Conservation (phyloP, 2,113 vertebrate species). For the Alethe diademata region DNA sequence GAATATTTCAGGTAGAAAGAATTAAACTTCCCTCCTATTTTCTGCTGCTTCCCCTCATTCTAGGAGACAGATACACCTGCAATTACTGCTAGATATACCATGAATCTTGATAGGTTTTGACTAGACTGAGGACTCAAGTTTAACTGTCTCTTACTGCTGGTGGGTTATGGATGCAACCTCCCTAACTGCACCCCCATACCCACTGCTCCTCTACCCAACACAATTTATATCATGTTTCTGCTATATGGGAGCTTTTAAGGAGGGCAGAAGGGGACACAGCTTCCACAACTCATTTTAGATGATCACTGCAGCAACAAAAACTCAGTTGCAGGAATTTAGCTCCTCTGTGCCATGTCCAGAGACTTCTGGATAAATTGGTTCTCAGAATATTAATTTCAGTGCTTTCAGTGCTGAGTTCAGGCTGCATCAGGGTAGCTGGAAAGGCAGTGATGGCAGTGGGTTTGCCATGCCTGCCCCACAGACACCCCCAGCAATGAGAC, state of each 20-base stretch:
- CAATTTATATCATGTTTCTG: background rate
- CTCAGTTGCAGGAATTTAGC: background rate
- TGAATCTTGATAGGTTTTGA: background rate
- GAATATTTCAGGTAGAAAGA: background rate
- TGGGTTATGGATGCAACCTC: background rate
- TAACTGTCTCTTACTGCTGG: background rate
- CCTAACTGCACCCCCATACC: background rate
- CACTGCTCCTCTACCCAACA: background rate
- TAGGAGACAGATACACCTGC: background rate
- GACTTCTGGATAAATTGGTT: background rate
- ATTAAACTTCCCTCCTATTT: background rate
- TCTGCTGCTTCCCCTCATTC: background rate
- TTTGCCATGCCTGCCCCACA: background rate
- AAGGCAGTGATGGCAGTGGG: rapidly evolving
- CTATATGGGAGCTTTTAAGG: background rate
- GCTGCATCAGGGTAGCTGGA: background rate
- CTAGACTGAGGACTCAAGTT: background rate
- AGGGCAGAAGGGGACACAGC: background rate
- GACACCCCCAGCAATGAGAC: rapidly evolving
- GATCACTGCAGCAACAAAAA: conserved; percentile 15
- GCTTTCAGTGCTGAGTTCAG: background rate
- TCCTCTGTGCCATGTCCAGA: background rate
- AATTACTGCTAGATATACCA: background rate
- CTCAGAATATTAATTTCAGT: background rate
- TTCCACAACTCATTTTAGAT: background rate